Evolutionary conservation across 2,797 vertebrate species (phyloP).

Genomic region (Acipenser ruthenus): DNA sequence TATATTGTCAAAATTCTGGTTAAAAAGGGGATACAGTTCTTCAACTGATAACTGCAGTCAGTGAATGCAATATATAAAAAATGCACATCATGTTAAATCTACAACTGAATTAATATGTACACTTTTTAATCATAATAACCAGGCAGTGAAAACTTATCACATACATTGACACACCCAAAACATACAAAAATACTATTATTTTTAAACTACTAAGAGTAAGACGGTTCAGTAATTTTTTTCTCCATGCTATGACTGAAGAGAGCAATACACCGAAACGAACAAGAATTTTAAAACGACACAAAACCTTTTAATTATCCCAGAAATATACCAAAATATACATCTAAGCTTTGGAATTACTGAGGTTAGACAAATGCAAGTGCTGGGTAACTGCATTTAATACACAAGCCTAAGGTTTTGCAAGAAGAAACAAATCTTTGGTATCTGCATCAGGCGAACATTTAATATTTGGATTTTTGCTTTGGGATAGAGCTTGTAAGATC

Average conservation of each 20-base stretch:
- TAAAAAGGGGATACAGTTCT: constrained; percentile 49
- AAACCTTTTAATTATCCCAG: constrained; percentile 79
- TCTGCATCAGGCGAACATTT: constrained; percentile 98
- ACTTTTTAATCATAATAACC: constrained; percentile 81
- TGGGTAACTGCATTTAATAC: constrained; percentile 97
- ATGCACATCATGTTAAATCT: constrained; percentile 61
- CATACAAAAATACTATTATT: constrained; percentile 99
- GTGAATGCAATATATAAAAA: constrained; percentile 60
- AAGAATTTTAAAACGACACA: constrained; percentile 75
- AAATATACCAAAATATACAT: constrained; percentile 99
- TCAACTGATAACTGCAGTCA: constrained; percentile 59
- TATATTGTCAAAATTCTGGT: background rate
- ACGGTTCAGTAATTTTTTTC: constrained; percentile 85
- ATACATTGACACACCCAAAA: constrained; percentile 89
- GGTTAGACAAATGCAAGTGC: constrained; percentile 98
- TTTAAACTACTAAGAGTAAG: constrained; percentile 98
- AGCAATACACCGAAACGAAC: constrained; percentile 91
- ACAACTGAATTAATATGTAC: constrained; percentile 80
- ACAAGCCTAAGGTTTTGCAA: constrained; percentile 91
- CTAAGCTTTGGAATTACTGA: constrained; percentile 99
- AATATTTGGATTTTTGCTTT: constrained; percentile 99
- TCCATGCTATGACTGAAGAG: constrained; percentile 98
- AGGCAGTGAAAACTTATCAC: constrained; percentile 94
- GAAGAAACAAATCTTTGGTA: constrained; percentile 97
- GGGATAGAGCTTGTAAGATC: constrained; percentile 97